Evolutionary conservation across 2,113 vertebrate genomes (phyloP), one percentile per base, ranked within the genome.

Genomic region (Panurus biarmicus): DNA sequence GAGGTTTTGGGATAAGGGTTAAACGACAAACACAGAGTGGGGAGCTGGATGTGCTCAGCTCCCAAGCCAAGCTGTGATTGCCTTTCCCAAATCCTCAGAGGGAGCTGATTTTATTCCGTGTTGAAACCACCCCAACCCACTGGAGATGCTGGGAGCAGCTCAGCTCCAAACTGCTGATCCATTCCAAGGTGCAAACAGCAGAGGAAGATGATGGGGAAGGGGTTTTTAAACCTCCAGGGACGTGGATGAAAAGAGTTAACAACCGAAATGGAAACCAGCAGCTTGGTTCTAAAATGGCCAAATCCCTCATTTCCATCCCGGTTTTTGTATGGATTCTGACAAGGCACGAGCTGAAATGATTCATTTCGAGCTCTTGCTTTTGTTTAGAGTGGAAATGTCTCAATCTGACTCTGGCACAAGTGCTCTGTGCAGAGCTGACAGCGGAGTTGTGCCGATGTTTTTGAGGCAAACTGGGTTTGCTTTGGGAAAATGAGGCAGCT

Each of bases 381-480:
- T 85, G 89, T 92, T 87, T 89, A 5, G 80, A 78, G 93, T 92
- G 58, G 80, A 75, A 94, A 82, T 14, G 73, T 78, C 91, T 96
- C 84, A 19, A 10, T 89, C 50, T 51, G 86, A 25, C 86, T 90
- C 77, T 89, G 93, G 94, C 89, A 70, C 40, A 3, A 20, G 36
- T 0, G 36, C 61, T 24, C 13, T 0, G 20, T 11, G 87, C 21
- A 0, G 61, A 66, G 87, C 93, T 69, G 80, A 78, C 31, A 8
- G 91, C 8, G 9, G 12, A 56, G 84, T 9, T 28, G 57, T 61
- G 61, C 54, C 2, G 12, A 28, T 67, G 92, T 31, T 80, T 29
- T 18, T 75, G 84, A 36, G 50, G 85, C 36, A 22, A 73, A 90
- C 69, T 26, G 75, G 4, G 33, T 90, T 74, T 80, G 79, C 48